Evolutionary conservation across 2,888 invertebrate genomes (phyloP).

Genomic region (Gasteruption jaculator): DNA sequence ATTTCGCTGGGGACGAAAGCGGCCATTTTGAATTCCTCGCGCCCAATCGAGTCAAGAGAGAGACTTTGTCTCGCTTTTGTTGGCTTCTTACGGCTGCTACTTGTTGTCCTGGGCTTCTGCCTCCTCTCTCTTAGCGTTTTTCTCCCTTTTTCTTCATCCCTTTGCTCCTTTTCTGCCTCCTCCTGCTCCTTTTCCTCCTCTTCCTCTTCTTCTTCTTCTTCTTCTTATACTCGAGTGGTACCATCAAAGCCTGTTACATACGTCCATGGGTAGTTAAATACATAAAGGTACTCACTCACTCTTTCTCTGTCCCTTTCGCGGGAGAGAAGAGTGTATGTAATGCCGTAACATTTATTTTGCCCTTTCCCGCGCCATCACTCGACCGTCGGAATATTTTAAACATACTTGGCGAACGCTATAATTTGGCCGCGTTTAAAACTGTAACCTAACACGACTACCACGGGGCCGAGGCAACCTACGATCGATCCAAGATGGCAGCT

Average conservation of each 20-base stretch:
- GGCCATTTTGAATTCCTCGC: slow-evolving; percentile 51
- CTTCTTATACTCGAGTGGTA: slow-evolving; percentile 6
- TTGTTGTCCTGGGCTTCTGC: no score
- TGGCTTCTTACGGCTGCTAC: slow-evolving; percentile 8
- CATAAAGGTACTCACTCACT: slow-evolving; percentile 12
- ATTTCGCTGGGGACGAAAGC: slow-evolving; percentile 38
- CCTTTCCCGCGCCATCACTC: slow-evolving; percentile 45
- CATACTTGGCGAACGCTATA: slow-evolving; percentile 44
- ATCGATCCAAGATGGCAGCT: slow-evolving; percentile 46
- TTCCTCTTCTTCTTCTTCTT: slow-evolving; percentile 19
- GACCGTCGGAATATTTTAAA: slow-evolving; percentile 48
- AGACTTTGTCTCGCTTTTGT: slow-evolving; percentile 9
- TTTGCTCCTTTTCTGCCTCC: slow-evolving; percentile 21
- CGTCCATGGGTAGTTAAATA: slow-evolving; percentile 15
- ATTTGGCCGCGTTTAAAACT: slow-evolving; percentile 50
- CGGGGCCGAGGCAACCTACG: slow-evolving; percentile 32
- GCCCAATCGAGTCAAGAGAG: slow-evolving; percentile 45
- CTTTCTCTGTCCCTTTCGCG: no score
- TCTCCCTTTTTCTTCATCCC: slow-evolving; percentile 32
- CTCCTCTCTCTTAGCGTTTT: no score
- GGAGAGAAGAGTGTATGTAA: no score
- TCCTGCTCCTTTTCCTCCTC: slow-evolving; percentile 21
- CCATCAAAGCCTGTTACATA: slow-evolving; percentile 20
- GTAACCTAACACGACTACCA: slow-evolving; percentile 47
- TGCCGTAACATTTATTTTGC: slow-evolving; percentile 48